Evolutionary conservation across 2,113 vertebrate genomes (phyloP), one percentile per base, ranked within the genome.

Genomic region (Myotis brandtii): DNA sequence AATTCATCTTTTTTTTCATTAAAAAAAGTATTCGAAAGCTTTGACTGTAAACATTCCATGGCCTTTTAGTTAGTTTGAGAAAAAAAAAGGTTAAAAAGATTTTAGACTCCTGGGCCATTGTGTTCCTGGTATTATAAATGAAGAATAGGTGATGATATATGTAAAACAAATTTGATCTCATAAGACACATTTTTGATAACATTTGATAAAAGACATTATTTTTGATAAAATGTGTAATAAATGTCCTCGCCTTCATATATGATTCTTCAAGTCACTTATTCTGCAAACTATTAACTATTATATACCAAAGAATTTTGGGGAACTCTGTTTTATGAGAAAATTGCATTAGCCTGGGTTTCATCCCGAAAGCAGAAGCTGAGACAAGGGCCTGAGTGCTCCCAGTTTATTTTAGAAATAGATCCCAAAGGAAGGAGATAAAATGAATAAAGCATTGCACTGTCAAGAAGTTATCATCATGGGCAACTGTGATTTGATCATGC

Each of bases 1-100:
- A 80, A 81, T 76, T 95, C 20, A 70, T 90, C 34, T 85, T 75
- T 94, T 66, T 91, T 56, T 14, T 34, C 3, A 79, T 75, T 93
- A 56, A 86, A 94, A 94, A 73, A 43, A 21, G 6, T 67, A 82
- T 91, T 90, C 3, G 46, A 93, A 88, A 91, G 3, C 37, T 81
- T 50, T 93, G 46, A 80, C 94, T 64, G 67, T 76, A 92, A 97
- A 46, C 11, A 59, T 62, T 62, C 54, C 32, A 62, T 79, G 30
- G 72, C 11, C 1, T 89, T 85, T 70, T 62, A 56, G 54, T 70
- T 52, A 46, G 46, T 62, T 87, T 59, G 27, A 4, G 30, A 59
- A 79, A 77, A 66, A 46, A 25, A 34, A 3, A n/a, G n/a, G n/a
- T 12, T 75, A 3, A 64, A 92, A 67, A 23, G 2, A 77, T 59